Percentiles rank a stretch among this genome's conserved stretches.
These are phyloP conservation scores for Bellardia pandia DNA, from an alignment of 2,888 invertebrate genomes.

Conservation along the genomic window DNA sequence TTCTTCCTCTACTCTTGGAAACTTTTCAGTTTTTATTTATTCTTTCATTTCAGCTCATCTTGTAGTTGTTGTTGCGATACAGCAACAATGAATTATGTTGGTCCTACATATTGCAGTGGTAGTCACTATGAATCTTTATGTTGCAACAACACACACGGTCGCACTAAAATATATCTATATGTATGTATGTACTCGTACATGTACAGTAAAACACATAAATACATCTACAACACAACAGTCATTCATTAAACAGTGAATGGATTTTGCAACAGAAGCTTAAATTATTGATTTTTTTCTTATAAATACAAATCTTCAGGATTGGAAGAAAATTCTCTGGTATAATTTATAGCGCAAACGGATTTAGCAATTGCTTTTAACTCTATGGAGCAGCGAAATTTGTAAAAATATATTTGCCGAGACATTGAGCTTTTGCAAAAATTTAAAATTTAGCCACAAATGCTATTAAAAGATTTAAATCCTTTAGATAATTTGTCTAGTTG, in stretches of 20 bases:
- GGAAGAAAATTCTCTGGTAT: too few species aligned
- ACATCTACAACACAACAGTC: constrained; percentile 13
- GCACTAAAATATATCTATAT: too few species aligned
- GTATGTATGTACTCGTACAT: neutral
- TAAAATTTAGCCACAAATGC: neutral
- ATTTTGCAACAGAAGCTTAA: neutral
- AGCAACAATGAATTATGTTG: constrained; percentile 68
- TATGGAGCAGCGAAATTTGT: too few species aligned
- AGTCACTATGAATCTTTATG: constrained; percentile 66
- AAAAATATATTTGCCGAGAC: too few species aligned
- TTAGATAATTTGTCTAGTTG: constrained; percentile 23
- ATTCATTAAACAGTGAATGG: constrained; percentile 31
- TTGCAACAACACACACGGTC: constrained; percentile 40
- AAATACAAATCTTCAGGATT: neutral
- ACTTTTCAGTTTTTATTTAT: constrained; percentile 21
- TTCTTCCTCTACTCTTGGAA: constrained; percentile 21
- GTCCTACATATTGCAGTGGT: constrained; percentile 69
- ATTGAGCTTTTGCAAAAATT: neutral
- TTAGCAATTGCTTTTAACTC: too few species aligned
- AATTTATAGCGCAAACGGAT: too few species aligned
- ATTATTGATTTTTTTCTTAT: neutral
- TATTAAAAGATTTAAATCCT: constrained; percentile 20
- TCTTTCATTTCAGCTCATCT: constrained; percentile 41
- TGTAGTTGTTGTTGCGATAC: constrained; percentile 49
- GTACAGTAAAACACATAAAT: constrained; percentile 39